These are phyloP conservation scores for Silurus aristotelis DNA, from an alignment of 2,797 vertebrate genomes.

Conservation along the genomic window DNA sequence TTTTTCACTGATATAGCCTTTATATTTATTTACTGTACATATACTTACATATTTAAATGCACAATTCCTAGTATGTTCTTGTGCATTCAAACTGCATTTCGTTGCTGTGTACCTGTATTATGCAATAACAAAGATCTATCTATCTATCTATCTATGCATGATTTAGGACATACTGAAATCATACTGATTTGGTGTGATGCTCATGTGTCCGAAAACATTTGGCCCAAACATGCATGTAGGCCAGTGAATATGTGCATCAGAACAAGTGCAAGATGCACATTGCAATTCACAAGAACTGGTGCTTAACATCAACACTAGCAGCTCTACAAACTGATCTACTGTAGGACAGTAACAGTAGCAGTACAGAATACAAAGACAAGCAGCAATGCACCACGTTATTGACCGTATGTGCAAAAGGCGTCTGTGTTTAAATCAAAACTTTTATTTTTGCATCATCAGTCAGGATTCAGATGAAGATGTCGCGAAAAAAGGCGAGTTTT, in stretches of 20 bases:
- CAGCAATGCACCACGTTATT: not conserved
- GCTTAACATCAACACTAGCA: not conserved
- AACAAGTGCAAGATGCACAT: not conserved
- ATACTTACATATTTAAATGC: no score
- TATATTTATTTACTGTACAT: no score
- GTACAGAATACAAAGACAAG: not conserved
- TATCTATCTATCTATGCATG: no score
- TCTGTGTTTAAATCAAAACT: no score
- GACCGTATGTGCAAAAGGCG: not conserved
- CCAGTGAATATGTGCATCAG: not conserved
- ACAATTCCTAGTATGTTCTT: no score
- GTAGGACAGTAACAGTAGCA: not conserved
- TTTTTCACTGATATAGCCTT: no score
- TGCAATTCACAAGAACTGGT: not conserved
- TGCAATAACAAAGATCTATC: no score
- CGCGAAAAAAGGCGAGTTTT: no score
- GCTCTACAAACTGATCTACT: not conserved
- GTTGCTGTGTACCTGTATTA: no score
- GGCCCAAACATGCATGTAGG: not conserved
- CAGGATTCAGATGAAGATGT: not conserved
- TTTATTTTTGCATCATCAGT: not conserved
- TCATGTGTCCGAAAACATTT: not conserved
- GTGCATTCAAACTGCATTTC: no score
- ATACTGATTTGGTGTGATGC: not conserved
- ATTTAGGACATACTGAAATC: no score